Percentiles rank a stretch among this genome's conserved stretches.
Conservation (phyloP, 2,888 invertebrate genomes). For the Willowsia nigromaculata region DNA sequence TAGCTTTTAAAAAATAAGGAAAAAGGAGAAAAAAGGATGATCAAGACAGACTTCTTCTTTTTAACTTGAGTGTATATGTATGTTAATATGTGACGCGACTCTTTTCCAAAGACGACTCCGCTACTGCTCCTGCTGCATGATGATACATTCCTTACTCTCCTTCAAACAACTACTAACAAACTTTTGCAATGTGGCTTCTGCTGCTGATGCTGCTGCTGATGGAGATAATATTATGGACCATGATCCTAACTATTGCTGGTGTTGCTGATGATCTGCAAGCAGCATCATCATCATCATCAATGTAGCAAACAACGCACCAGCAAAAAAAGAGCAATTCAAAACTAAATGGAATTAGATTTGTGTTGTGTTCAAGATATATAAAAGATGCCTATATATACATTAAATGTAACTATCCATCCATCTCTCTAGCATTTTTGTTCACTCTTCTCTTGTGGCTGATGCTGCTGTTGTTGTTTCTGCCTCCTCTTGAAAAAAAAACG, state of each 20-base stretch:
- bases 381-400: not conserved
- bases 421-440: not conserved
- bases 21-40: conserved; percentile 5
- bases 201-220: conserved; percentile 31
- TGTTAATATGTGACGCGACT: conserved; percentile 48
- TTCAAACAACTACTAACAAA: conserved; percentile 49
- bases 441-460: not conserved
- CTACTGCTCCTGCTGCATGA: conserved; percentile 11
- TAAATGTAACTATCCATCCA: not conserved
- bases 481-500: conserved; percentile 23
- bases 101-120: conserved; percentile 37
- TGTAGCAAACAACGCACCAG: conserved; percentile 50
- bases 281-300: conserved; percentile 36
- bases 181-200: conserved; percentile 47
- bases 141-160: conserved; percentile 53
- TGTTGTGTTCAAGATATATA: conserved; percentile 14
- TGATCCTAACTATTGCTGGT: conserved; percentile 16
- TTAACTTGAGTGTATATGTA: not conserved
- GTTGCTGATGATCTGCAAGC: conserved; percentile 38
- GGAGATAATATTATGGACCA: conserved; percentile 41
- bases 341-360: conserved; percentile 50
- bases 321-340: conserved; percentile 54
- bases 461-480: not conserved
- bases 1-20: conserved; percentile 16
- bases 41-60: not conserved